Evolutionary conservation across 2,113 vertebrate species (phyloP).

Genomic region (Nyctereutes procyonoides): DNA sequence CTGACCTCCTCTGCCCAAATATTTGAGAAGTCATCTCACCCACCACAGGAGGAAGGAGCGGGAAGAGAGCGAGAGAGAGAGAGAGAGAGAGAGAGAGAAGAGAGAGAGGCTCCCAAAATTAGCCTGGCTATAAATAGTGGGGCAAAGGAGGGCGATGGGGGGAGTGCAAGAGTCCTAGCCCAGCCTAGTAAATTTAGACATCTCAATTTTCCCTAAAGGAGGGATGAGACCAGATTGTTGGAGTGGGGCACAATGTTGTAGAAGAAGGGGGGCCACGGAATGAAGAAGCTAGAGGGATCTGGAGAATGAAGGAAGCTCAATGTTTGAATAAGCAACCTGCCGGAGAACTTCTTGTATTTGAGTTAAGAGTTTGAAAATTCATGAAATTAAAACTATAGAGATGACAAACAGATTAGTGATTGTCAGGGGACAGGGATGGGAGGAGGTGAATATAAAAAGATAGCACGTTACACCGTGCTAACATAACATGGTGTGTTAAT

Average conservation of each 20-base stretch:
- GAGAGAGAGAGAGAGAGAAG: conserved; percentile 62
- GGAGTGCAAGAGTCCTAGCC: conserved; percentile 2
- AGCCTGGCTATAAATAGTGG: conserved; percentile 81
- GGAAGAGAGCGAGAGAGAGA: conserved; percentile 59
- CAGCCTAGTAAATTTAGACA: conserved; percentile 64
- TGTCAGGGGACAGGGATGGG: background rate
- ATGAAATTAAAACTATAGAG: background rate
- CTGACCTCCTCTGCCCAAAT: conserved; percentile 80
- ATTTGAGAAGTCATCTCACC: conserved; percentile 81
- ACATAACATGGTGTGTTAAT: background rate
- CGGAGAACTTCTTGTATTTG: conserved; percentile 7
- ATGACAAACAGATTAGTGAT: background rate
- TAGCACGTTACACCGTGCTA: background rate
- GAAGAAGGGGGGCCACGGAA: background rate
- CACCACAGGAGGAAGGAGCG: conserved; percentile 68
- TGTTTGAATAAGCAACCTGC: background rate
- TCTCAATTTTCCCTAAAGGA: conserved; percentile 10
- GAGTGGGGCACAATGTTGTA: background rate
- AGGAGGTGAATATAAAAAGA: background rate
- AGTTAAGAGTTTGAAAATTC: conserved; percentile 20
- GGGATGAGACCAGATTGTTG: background rate
- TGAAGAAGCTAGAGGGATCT: background rate
- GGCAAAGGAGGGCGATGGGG: background rate
- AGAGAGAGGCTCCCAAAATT: conserved; percentile 78
- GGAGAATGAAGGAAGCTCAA: background rate